Evolutionary conservation across 1,140 invertebrate species (phyloP).

Genomic region (Heliconius himera): DNA sequence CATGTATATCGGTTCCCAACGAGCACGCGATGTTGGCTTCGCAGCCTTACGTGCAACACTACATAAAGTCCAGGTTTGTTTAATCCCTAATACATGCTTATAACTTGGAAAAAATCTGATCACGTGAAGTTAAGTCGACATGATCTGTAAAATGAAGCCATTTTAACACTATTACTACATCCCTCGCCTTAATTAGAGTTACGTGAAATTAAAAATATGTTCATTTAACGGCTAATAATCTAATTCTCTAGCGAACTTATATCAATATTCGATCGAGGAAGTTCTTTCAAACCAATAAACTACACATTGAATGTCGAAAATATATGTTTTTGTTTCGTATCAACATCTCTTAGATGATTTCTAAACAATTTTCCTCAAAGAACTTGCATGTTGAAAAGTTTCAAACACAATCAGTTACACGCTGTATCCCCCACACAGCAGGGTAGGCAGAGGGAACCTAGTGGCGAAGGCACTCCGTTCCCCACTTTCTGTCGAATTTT

Average conservation of each 20-base stretch:
- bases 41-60: not conserved
- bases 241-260: conserved; percentile 6
- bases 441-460: too few relatives aligned
- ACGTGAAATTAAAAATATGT: not conserved
- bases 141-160: conserved; percentile 10
- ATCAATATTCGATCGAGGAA: conserved; percentile 30
- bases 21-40: conserved; percentile 8
- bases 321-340: too few relatives aligned
- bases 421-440: too few relatives aligned
- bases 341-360: not conserved
- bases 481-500: too few relatives aligned
- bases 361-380: not conserved
- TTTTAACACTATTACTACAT: conserved; percentile 16
- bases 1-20: not conserved
- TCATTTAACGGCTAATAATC: conserved; percentile 14
- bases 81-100: not conserved
- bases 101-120: not conserved
- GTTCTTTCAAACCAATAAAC: conserved; percentile 17
- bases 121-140: not conserved
- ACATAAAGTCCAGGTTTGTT: not conserved
- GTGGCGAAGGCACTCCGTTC: too few relatives aligned
- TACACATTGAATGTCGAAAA: conserved; percentile 24
- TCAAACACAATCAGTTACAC: too few relatives aligned
- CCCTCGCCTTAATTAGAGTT: conserved; percentile 20
- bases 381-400: too few relatives aligned